phyloP scores from a whole-genome alignment of 1,140 invertebrate species.

The Drosophila cardini region DNA sequence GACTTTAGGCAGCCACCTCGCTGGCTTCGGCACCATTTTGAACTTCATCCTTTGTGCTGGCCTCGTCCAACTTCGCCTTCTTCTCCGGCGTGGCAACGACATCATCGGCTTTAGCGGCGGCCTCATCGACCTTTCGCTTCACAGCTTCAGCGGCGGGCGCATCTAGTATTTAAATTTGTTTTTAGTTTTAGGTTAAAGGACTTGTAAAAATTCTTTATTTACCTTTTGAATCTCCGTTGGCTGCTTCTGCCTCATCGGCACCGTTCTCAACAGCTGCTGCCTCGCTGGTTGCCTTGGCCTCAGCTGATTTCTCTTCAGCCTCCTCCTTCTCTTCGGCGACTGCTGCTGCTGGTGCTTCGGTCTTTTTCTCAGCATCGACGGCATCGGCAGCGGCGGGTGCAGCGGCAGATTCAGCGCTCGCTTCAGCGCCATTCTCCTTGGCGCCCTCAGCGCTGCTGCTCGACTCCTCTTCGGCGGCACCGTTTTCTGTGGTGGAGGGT shows the following conservation, averaged over 20 bases:
- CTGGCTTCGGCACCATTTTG: constrained; percentile 82
- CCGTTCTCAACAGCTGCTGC: constrained; percentile 69
- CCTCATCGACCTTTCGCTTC: constrained; percentile 81
- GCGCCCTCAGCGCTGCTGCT: constrained; percentile 61
- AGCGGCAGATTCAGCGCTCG: constrained; percentile 43
- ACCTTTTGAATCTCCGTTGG: constrained; percentile 84
- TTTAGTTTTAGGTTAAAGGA: neutral
- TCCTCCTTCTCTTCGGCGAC: constrained; percentile 42
- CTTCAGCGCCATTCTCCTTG: constrained; percentile 47
- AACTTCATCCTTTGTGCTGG: constrained; percentile 83
- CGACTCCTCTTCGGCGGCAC: constrained; percentile 67
- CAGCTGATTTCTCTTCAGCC: constrained; percentile 62
- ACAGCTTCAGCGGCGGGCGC: constrained; percentile 76
- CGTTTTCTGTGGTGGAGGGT: constrained; percentile 72
- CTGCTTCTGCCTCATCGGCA: constrained; percentile 66
- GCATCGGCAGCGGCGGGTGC: constrained; percentile 44
- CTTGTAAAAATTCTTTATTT: constrained; percentile 5
- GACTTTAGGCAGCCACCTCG: constrained; percentile 82
- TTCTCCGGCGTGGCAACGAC: constrained; percentile 81
- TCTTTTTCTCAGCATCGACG: constrained; percentile 51
- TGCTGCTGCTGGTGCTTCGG: constrained; percentile 53
- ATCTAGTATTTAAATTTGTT: constrained; percentile 45
- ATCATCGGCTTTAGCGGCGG: constrained; percentile 72
- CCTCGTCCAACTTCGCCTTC: constrained; percentile 82
- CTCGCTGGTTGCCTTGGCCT: constrained; percentile 69